These are phyloP conservation scores for Bos javanicus DNA, from an alignment of 2,113 vertebrate species.

Conservation along the genomic window DNA sequence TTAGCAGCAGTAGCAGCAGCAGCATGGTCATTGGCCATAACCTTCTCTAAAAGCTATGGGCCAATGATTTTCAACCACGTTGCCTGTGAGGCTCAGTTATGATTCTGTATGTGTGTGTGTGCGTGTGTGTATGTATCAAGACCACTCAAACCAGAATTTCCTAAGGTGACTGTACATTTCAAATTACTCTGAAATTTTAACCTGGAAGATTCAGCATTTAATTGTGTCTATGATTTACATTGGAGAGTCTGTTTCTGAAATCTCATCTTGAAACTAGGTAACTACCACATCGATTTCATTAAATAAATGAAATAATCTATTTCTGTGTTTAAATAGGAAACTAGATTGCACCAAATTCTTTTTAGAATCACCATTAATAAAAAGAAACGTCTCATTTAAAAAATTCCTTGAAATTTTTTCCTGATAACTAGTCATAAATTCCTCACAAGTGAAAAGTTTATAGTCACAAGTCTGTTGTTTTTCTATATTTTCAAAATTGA, in stretches of 20 bases:
- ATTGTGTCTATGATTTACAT: neutral
- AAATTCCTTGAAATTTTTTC: constrained; percentile 26
- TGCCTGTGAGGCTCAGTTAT: neutral
- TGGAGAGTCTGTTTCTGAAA: neutral
- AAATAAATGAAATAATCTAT: neutral
- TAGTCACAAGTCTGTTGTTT: neutral
- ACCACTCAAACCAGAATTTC: neutral
- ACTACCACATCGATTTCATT: neutral
- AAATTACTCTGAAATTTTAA: constrained; percentile 29
- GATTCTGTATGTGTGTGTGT: neutral
- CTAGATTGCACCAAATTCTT: neutral
- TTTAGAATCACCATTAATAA: neutral
- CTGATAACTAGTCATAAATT: neutral
- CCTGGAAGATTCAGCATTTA: neutral
- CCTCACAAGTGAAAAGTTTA: neutral
- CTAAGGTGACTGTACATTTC: neutral
- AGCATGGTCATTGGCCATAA: neutral
- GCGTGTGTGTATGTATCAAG: neutral
- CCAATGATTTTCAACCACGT: neutral
- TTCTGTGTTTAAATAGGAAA: neutral
- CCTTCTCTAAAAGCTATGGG: neutral
- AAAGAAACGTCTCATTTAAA: neutral
- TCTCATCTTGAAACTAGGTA: neutral
- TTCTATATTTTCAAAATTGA: constrained; percentile 31
- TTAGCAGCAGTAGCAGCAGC: no score